Evolutionary conservation across 2,113 vertebrate genomes (phyloP).

Genomic region (Caranx ignobilis): DNA sequence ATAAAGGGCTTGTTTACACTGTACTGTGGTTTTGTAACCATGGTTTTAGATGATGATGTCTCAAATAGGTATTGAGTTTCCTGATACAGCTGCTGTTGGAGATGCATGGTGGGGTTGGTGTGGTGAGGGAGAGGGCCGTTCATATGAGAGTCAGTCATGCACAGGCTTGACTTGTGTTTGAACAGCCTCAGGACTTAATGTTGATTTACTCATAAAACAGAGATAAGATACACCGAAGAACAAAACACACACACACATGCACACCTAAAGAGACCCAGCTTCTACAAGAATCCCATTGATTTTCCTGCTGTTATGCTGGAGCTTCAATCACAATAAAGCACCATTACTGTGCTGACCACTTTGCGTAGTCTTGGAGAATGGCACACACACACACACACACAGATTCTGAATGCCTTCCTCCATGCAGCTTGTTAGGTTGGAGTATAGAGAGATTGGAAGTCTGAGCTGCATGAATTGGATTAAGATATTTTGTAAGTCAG

Average conservation of each 20-base stretch:
- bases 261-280: constrained; percentile 49
- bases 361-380: constrained; percentile 56
- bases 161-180: constrained; percentile 25
- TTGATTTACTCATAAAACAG: constrained; percentile 41
- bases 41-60: constrained; percentile 64
- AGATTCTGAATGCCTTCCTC: constrained; percentile 48
- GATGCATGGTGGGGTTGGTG: background rate
- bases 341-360: constrained; percentile 72
- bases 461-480: constrained; percentile 64
- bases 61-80: constrained; percentile 51
- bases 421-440: constrained; percentile 51
- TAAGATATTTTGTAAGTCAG: constrained; percentile 56
- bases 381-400: constrained; percentile 4
- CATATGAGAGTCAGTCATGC: constrained; percentile 28
- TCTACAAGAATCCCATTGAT: constrained; percentile 71
- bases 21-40: constrained; percentile 62
- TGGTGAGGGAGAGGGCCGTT: background rate
- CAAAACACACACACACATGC: constrained; percentile 16
- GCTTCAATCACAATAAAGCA: constrained; percentile 75
- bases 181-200: constrained; percentile 10
- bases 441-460: constrained; percentile 48
- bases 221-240: constrained; percentile 43
- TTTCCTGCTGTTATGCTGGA: constrained; percentile 56
- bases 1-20: constrained; percentile 66
- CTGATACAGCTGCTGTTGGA: constrained; percentile 13